phyloP scores from a whole-genome alignment of 2,888 invertebrate species.

The Steinernema scapterisci region DNA sequence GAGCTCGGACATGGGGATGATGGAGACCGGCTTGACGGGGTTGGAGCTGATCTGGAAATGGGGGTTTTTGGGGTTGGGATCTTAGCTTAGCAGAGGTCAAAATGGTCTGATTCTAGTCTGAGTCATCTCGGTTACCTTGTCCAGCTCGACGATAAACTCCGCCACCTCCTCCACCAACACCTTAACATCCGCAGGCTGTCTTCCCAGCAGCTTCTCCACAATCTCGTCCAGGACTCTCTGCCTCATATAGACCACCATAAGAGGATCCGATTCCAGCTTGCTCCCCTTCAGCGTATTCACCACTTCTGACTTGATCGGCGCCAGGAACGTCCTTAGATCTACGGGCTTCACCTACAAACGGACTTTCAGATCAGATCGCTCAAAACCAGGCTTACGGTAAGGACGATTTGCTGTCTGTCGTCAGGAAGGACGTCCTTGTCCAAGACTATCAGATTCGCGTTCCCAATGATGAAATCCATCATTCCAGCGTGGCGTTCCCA shows the following conservation, averaged over 20 bases:
- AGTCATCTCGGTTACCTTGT: background rate
- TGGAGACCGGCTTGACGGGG: background rate
- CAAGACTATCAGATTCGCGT: constrained; percentile 46
- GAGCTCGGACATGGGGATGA: constrained; percentile 5
- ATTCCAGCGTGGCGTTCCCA: constrained; percentile 55
- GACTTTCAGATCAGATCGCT: background rate
- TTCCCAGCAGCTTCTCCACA: constrained; percentile 7
- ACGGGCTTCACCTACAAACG: background rate
- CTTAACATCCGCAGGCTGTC: constrained; percentile 4
- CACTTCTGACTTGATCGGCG: constrained; percentile 21
- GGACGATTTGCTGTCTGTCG: constrained; percentile 45
- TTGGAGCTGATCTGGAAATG: background rate
- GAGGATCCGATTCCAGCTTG: background rate
- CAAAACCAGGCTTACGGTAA: constrained; percentile 39
- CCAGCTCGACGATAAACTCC: constrained; percentile 2
- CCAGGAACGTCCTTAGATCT: background rate
- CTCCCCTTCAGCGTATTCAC: background rate
- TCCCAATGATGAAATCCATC: constrained; percentile 51
- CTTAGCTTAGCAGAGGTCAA: too few species aligned
- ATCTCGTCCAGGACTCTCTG: constrained; percentile 16
- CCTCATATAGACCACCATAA: constrained; percentile 24
- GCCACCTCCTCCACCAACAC: constrained; percentile 14
- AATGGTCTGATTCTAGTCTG: too few species aligned
- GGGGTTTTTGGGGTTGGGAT: too few species aligned
- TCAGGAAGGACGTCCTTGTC: constrained; percentile 49